These are phyloP conservation scores for Dryas iulia DNA, from an alignment of 1,140 invertebrate genomes.

Conservation along the genomic window DNA sequence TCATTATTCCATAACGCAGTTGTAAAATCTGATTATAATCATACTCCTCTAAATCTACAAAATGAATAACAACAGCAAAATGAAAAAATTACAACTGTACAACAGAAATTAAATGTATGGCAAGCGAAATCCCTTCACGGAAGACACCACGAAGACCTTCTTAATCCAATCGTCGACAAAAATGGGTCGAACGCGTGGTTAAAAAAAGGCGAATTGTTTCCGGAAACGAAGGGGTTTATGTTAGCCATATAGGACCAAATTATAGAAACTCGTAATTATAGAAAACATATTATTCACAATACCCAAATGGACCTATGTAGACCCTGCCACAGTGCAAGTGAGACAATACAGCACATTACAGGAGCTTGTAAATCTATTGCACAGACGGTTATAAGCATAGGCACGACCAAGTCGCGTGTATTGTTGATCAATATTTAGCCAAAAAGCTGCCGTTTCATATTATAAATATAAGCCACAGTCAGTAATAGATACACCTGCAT, in stretches of 20 bases:
- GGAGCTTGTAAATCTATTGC: constrained; percentile 18
- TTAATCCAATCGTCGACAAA: constrained; percentile 28
- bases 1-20: too few species aligned
- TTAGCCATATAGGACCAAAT: constrained; percentile 32
- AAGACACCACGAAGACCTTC: constrained; percentile 21
- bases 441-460: constrained; percentile 7
- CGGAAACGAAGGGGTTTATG: constrained; percentile 29
- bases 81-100: constrained; percentile 11
- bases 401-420: constrained; percentile 18
- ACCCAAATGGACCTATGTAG: constrained; percentile 2
- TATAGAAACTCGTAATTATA: constrained; percentile 25
- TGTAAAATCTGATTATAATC: too few species aligned
- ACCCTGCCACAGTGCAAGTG: constrained; percentile 9
- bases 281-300: constrained; percentile 20
- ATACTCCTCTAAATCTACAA: too few species aligned
- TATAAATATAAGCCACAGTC: constrained; percentile 17
- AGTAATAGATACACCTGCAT: background rate
- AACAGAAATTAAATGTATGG: constrained; percentile 30
- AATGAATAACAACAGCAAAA: too few species aligned
- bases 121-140: constrained; percentile 29
- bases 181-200: constrained; percentile 32
- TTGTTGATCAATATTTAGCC: constrained; percentile 20
- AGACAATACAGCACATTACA: constrained; percentile 24
- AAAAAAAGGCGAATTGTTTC: constrained; percentile 20
- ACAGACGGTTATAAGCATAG: constrained; percentile 16